Percentiles rank a stretch among this genome's conserved stretches.
phyloP scores from a whole-genome alignment of 2,888 invertebrate genomes.

The Xanthostigma xanthostigma region DNA sequence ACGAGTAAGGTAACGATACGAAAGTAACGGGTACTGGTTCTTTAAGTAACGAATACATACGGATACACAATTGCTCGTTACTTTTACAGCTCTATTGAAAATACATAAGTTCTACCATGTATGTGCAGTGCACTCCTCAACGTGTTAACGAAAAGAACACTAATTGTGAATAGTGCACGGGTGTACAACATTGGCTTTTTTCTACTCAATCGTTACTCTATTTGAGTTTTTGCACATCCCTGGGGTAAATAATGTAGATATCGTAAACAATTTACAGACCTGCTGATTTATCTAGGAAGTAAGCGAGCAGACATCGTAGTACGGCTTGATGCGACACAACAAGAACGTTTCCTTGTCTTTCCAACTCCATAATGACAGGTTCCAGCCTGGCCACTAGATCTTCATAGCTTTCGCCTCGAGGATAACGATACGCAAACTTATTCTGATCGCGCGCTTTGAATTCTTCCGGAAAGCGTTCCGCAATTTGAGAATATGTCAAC shows the following conservation, averaged over 20 bases:
- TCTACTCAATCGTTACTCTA: too few relatives aligned
- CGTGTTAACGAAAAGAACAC: too few relatives aligned
- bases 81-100: too few relatives aligned
- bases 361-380: constrained; percentile 98
- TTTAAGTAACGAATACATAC: too few relatives aligned
- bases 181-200: too few relatives aligned
- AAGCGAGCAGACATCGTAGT: constrained; percentile 86
- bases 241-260: background rate
- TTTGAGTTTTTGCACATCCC: background rate
- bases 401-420: constrained; percentile 91
- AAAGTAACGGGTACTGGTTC: too few relatives aligned
- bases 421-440: constrained; percentile 90
- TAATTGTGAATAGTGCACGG: too few relatives aligned
- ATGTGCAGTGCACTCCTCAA: too few relatives aligned
- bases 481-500: constrained; percentile 97
- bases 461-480: constrained; percentile 84
- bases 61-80: too few relatives aligned
- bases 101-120: too few relatives aligned
- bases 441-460: constrained; percentile 91
- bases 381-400: constrained; percentile 94
- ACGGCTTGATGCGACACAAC: constrained; percentile 97
- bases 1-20: too few relatives aligned
- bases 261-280: constrained; percentile 36
- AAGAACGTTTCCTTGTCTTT: constrained; percentile 88
- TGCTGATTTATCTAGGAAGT: constrained; percentile 90